phyloP scores from a whole-genome alignment of 53 echinoderm and acorn worm species.

The Actinopyga echinites region DNA sequence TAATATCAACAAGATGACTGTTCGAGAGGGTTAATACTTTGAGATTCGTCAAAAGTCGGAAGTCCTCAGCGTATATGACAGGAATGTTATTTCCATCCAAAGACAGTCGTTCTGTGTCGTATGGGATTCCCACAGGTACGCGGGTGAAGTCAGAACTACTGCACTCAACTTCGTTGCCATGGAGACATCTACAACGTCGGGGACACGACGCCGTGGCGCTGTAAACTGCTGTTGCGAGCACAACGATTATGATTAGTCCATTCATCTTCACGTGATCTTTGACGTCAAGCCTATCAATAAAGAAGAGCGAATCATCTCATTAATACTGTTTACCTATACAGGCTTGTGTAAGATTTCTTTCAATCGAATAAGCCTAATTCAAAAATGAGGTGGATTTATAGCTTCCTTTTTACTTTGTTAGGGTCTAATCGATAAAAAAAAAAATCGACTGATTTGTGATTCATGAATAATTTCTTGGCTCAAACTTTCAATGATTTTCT shows the following conservation, averaged over 20 bases:
- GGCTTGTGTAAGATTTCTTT: too few relatives aligned
- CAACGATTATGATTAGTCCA: background rate
- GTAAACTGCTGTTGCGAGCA: background rate
- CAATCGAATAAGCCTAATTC: too few relatives aligned
- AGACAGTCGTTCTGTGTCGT: slow-evolving; percentile 10
- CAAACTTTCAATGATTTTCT: too few relatives aligned
- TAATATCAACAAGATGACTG: slow-evolving; percentile 23
- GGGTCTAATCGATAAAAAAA: too few relatives aligned
- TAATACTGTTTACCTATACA: too few relatives aligned
- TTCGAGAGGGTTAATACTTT: slow-evolving; percentile 23
- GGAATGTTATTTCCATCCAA: slow-evolving; percentile 23
- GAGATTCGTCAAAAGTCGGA: slow-evolving; percentile 4
- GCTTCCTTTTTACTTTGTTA: too few relatives aligned
- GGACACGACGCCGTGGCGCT: slow-evolving; percentile 8
- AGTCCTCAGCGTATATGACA: slow-evolving; percentile 29
- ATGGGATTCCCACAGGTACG: slow-evolving; percentile 19
- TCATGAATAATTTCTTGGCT: too few relatives aligned
- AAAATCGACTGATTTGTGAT: too few relatives aligned
- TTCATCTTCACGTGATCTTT: too few relatives aligned
- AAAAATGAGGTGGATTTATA: too few relatives aligned
- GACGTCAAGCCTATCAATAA: too few relatives aligned
- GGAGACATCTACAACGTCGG: slow-evolving; percentile 15
- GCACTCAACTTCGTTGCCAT: slow-evolving; percentile 28
- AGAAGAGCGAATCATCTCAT: too few relatives aligned
- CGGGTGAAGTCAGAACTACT: slow-evolving; percentile 19